Evolutionary conservation across 2,888 invertebrate species (phyloP), one percentile per base, ranked within the genome.

Genomic region (Volucella inflata): DNA sequence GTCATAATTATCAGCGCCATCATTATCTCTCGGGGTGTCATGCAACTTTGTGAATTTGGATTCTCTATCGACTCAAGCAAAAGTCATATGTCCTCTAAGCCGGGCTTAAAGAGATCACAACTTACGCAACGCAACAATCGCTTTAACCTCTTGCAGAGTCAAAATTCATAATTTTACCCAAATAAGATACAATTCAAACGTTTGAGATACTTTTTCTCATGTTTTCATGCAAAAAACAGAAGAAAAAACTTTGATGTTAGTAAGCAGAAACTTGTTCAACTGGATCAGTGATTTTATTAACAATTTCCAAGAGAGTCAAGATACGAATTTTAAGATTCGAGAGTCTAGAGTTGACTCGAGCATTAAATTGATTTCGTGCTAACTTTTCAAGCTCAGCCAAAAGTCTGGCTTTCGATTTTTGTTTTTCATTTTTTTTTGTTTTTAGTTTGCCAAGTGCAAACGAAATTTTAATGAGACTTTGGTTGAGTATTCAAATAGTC

Each of bases 271-370:
- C 50, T 55, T 42, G 55, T 78, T 51, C 71, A 78, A 36, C 71
- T 65, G 70, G 78, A 70, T 78, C 71, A 70, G 48, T 71, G 64
- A 30, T 78, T 64, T 46, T 48, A 64, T 74, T 74, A 64, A 64
- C 42, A 53, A n/a, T 53, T 51, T 42, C 30, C 21, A 46, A 11
- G 46, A 48, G 57, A 50, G 40, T 17, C 53, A n/a, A 62, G 30
- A 30, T 30, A 30, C 30, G 30, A 30, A 30, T 6, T 30, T 30
- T 30, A 30, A 30, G 6, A 30, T 30, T 30, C 30, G 30, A 30
- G 30, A 30, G 30, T 30, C 30, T 30, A 30, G 6, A 30, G 30
- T 30, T 6, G 30, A 30, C 30, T 30, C 30, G 59, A 59, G 59
- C 71, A 59, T 60, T 59, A 71, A 71, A 71, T 71, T 60, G 30